Conservation (phyloP, 2,888 invertebrate genomes). For the Allacma fusca region DNA sequence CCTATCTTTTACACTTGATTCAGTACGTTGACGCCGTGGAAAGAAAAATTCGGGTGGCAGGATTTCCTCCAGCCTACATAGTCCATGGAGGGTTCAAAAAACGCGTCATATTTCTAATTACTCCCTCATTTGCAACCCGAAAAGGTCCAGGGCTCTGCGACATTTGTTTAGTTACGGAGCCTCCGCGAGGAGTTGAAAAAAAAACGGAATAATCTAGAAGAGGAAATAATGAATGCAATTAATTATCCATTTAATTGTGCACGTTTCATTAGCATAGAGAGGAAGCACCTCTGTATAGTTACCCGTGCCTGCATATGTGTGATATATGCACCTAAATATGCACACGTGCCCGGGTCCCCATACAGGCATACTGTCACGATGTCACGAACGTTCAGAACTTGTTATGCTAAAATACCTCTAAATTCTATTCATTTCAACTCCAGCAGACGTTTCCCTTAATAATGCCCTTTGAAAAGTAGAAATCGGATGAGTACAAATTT, state of each 20-base stretch:
- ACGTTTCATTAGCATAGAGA: not conserved
- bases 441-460: too few relatives aligned
- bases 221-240: conserved; percentile 8
- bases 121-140: not conserved
- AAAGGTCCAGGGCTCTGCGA: not conserved
- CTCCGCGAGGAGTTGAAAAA: not conserved
- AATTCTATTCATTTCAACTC: too few relatives aligned
- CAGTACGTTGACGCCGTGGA: not conserved
- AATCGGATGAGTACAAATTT: not conserved
- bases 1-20: not conserved
- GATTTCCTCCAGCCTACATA: not conserved
- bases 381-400: too few relatives aligned
- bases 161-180: not conserved
- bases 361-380: too few relatives aligned
- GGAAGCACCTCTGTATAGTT: not conserved
- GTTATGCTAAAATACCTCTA: too few relatives aligned
- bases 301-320: too few relatives aligned
- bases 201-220: conserved; percentile 8
- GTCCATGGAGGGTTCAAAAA: not conserved
- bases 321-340: too few relatives aligned
- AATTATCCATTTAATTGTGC: conserved; percentile 12
- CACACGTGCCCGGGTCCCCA: too few relatives aligned
- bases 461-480: too few relatives aligned
- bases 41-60: not conserved
- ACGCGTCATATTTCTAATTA: conserved; percentile 7